These are phyloP conservation scores for Itoplectis maculator DNA, from an alignment of 2,888 invertebrate species.

Conservation along the genomic window DNA sequence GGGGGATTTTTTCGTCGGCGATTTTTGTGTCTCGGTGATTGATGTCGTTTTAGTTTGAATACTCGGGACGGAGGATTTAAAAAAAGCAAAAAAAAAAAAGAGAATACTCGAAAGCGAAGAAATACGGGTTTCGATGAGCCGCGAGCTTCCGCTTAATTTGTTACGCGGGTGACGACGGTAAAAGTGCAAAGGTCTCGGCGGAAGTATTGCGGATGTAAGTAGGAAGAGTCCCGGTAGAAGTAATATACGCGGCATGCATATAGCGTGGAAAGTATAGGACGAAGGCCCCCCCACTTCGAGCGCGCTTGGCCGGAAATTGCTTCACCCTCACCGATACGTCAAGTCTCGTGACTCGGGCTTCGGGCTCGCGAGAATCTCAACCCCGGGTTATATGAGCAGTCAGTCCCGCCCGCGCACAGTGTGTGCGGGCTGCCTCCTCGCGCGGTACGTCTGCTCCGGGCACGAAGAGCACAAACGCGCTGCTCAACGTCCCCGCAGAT, in stretches of 20 bases:
- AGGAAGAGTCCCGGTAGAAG: constrained; percentile 10
- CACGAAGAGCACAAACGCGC: constrained; percentile 23
- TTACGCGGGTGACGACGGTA: constrained; percentile 13
- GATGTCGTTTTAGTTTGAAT: constrained; percentile 34
- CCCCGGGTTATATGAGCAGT: constrained; percentile 31
- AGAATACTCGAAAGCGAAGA: background rate
- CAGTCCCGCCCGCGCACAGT: background rate
- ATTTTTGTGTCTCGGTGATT: constrained; percentile 34
- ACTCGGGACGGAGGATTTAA: background rate
- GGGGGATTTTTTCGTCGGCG: constrained; percentile 33
- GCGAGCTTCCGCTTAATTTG: constrained; percentile 28
- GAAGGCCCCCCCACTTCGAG: too few species aligned
- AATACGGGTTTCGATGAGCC: constrained; percentile 2
- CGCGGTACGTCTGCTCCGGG: constrained; percentile 8
- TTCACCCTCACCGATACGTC: constrained; percentile 55
- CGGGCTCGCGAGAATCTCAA: constrained; percentile 7
- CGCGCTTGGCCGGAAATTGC: constrained; percentile 55
- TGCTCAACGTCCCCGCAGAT: constrained; percentile 63
- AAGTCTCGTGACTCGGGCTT: constrained; percentile 25
- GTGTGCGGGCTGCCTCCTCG: background rate
- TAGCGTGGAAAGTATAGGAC: background rate
- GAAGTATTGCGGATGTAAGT: constrained; percentile 10
- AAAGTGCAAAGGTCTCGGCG: constrained; percentile 20
- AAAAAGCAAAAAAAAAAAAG: background rate
- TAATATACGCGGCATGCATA: background rate